Evolutionary conservation across 2,888 invertebrate species (phyloP).

Genomic region (Drosophila parthenogenetica): DNA sequence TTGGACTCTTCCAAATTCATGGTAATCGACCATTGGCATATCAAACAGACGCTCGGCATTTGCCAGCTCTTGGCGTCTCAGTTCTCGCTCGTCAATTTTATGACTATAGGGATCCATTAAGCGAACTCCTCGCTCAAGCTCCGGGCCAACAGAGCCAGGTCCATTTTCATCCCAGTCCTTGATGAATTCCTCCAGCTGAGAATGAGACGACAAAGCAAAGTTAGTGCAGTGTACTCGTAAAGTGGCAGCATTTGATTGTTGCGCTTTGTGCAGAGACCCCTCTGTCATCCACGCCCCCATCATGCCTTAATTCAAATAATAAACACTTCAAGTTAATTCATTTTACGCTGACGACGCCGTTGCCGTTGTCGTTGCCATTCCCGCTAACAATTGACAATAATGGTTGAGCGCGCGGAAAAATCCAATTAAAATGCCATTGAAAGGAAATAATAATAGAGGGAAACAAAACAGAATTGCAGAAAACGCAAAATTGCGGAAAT

Average conservation of each 20-base stretch:
- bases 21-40: conserved; percentile 93
- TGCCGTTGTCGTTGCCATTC: conserved; percentile 31
- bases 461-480: conserved; percentile 79
- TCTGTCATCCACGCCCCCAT: conserved; percentile 11
- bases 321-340: conserved; percentile 84
- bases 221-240: conserved; percentile 56
- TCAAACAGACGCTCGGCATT: conserved; percentile 95
- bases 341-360: conserved; percentile 72
- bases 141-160: conserved; percentile 91
- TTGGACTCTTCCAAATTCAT: conserved; percentile 89
- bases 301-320: conserved; percentile 81
- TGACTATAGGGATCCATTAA: conserved; percentile 87
- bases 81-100: conserved; percentile 89
- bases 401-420: conserved; percentile 81
- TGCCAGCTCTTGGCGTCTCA: conserved; percentile 87
- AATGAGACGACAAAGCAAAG: conserved; percentile 26
- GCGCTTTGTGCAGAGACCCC: conserved; percentile 38
- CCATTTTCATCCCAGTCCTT: conserved; percentile 91
- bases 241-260: conserved; percentile 63
- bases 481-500: conserved; percentile 77
- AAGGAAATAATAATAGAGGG: conserved; percentile 82
- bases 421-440: conserved; percentile 84
- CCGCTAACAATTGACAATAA: conserved; percentile 81
- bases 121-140: conserved; percentile 89
- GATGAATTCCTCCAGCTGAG: conserved; percentile 87